Evolutionary conservation across 2,888 invertebrate genomes (phyloP).

Genomic region (Margaritifera margaritifera): DNA sequence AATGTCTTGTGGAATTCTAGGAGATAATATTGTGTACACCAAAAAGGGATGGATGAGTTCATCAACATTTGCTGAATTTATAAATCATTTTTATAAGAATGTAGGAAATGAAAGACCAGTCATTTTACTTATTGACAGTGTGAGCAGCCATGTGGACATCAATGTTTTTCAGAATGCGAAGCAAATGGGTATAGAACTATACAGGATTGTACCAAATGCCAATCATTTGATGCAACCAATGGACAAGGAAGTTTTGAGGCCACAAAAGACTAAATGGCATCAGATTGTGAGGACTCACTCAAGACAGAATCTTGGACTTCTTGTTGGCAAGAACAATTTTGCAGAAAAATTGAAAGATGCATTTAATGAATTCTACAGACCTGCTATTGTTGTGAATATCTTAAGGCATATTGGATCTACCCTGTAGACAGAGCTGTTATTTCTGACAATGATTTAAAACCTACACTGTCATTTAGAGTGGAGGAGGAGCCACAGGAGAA

Average conservation of each 20-base stretch:
- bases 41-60: constrained; percentile 36
- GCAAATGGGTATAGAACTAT: constrained; percentile 27
- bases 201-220: constrained; percentile 29
- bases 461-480: constrained; percentile 6
- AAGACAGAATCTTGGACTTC: constrained; percentile 29
- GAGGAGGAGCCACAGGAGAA: too few species aligned
- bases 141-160: constrained; percentile 25
- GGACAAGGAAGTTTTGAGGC: constrained; percentile 39
- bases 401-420: constrained; percentile 28
- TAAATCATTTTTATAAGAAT: constrained; percentile 26
- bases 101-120: constrained; percentile 25
- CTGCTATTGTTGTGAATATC: constrained; percentile 29
- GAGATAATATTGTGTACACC: constrained; percentile 24
- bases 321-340: constrained; percentile 28
- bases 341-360: constrained; percentile 35
- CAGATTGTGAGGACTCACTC: constrained; percentile 19
- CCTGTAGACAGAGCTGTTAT: constrained; percentile 17
- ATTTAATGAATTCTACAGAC: constrained; percentile 27
- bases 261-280: constrained; percentile 30
- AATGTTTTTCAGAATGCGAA: constrained; percentile 19
- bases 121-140: constrained; percentile 28
- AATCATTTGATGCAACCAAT: constrained; percentile 43
- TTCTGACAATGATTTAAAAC: constrained; percentile 9
- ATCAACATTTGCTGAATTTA: constrained; percentile 16
- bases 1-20: constrained; percentile 20